Evolutionary conservation across 2,797 vertebrate species (phyloP).

Genomic region (Clamator glandarius): DNA sequence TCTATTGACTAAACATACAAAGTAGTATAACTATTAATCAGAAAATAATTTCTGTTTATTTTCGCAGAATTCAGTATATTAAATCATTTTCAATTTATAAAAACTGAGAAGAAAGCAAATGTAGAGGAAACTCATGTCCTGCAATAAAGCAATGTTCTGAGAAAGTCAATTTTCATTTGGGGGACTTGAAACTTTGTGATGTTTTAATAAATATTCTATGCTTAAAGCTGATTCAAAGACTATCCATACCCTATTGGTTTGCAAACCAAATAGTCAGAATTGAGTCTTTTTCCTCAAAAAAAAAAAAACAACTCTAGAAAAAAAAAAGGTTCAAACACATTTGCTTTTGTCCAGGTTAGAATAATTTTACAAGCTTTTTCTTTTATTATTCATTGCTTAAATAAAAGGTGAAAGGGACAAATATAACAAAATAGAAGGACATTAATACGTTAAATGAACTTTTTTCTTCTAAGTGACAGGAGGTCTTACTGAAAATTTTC

Average conservation of each 20-base stretch:
- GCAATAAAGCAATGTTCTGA: not conserved
- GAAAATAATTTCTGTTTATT: not conserved
- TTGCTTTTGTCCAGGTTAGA: not conserved
- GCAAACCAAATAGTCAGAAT: not conserved
- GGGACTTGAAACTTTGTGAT: not conserved
- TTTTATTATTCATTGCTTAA: not conserved
- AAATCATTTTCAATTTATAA: constrained; percentile 4
- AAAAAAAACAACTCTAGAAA: not conserved
- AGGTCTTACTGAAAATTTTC: not conserved
- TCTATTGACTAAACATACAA: not conserved
- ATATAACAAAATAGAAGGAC: not conserved
- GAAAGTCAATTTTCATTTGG: not conserved
- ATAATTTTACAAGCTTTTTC: not conserved
- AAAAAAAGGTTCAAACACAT: accelerated
- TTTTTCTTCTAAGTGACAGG: not conserved
- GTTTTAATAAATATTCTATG: constrained; percentile 15
- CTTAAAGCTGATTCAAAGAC: not conserved
- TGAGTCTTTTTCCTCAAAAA: not conserved
- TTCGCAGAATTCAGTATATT: not conserved
- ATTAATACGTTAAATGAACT: not conserved
- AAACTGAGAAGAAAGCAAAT: constrained; percentile 3
- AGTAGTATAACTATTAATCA: not conserved
- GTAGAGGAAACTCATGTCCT: not conserved
- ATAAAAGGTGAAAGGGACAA: not conserved
- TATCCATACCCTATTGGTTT: not conserved